A percentile compares a stretch with the other conserved stretches of the same genome.
phyloP scores from a whole-genome alignment of 2,113 vertebrate genomes.

The Lepisosteus osseus region DNA sequence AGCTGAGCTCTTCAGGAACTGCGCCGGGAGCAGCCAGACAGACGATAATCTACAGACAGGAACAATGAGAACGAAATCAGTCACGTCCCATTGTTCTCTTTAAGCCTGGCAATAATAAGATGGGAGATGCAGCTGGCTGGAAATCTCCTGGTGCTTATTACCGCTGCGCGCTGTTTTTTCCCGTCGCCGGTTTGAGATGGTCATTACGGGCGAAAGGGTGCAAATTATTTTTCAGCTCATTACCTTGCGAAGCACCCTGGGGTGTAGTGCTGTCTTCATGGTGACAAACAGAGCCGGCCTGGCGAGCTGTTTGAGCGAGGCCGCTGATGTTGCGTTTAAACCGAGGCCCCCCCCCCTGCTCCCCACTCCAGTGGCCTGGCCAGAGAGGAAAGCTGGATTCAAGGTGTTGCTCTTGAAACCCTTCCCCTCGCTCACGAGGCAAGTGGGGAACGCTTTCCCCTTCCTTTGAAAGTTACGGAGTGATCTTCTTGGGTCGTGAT shows the following conservation, averaged over 20 bases:
- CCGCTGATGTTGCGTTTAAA: not conserved
- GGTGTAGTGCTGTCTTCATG: constrained; percentile 7
- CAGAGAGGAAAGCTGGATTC: too few relatives aligned
- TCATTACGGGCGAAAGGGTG: not conserved
- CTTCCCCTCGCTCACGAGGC: too few relatives aligned
- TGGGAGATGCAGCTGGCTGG: not conserved
- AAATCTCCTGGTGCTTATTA: not conserved
- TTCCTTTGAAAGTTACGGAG: too few relatives aligned
- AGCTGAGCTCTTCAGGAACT: constrained; percentile 21
- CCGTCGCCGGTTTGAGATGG: not conserved
- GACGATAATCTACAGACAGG: not conserved
- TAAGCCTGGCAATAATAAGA: not conserved
- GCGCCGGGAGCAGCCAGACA: not conserved
- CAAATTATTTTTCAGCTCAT: not conserved
- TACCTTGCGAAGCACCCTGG: not conserved
- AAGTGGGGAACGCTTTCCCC: too few relatives aligned
- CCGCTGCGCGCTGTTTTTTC: not conserved
- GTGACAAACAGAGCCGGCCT: not conserved
- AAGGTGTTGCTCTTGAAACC: too few relatives aligned
- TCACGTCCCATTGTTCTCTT: constrained; percentile 6
- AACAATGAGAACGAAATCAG: not conserved
- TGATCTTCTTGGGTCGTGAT: too few relatives aligned
- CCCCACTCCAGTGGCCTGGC: not conserved
- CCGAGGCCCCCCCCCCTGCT: not conserved
- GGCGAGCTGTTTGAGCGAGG: not conserved